Conservation (phyloP, 2,113 vertebrate species). For the Triplophysa dalaica region DNA sequence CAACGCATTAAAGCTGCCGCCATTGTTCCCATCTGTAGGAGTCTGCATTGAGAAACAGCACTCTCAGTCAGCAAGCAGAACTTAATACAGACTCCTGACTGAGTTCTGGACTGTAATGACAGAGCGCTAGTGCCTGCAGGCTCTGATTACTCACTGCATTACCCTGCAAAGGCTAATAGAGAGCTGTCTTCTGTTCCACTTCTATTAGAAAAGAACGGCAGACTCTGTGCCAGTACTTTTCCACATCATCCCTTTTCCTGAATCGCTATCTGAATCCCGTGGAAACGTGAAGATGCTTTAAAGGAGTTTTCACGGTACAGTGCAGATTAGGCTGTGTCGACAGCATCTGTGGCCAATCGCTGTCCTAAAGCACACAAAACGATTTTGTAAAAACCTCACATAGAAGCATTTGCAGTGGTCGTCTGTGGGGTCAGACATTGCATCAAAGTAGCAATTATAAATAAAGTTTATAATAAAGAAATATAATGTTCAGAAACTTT, state of each 20-base stretch:
- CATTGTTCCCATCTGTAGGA: slow-evolving; percentile 18
- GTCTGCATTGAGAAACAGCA: slow-evolving; percentile 22
- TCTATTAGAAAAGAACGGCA: slow-evolving; percentile 2
- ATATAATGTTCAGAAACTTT: no score
- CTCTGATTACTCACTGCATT: slow-evolving; percentile 37
- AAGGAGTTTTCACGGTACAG: background rate
- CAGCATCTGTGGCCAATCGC: no score
- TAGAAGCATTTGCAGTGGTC: no score
- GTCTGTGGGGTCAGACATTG: no score
- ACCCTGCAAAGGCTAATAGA: slow-evolving; percentile 23
- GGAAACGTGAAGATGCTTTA: background rate
- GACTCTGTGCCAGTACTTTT: slow-evolving; percentile 22
- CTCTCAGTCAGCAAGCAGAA: slow-evolving; percentile 6
- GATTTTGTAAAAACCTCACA: no score
- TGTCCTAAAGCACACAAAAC: no score
- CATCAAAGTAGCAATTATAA: no score
- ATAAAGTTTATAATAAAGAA: no score
- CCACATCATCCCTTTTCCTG: background rate
- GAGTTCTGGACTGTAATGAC: slow-evolving; percentile 11
- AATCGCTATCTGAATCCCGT: background rate
- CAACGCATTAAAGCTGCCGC: background rate
- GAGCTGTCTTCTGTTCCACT: background rate
- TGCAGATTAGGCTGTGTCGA: no score
- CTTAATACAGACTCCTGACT: background rate
- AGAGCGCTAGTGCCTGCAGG: slow-evolving; percentile 11